Conservation (phyloP, 2,888 invertebrate species). For the Timema podura region DNA sequence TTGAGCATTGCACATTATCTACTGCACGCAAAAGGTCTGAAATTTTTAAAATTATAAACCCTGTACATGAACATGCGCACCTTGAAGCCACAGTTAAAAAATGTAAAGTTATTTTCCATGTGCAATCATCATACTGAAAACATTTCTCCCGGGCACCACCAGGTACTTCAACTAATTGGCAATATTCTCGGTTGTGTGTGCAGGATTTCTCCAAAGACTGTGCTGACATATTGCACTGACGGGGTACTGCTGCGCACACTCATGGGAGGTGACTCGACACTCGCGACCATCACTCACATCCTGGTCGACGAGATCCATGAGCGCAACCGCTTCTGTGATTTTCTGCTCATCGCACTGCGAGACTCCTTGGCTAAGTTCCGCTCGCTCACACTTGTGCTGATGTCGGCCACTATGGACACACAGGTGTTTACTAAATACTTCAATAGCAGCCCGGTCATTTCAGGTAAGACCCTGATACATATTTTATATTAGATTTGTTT, state of each 20-base stretch:
- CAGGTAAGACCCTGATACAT: conserved; percentile 39
- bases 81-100: too few relatives aligned
- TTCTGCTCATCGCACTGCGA: conserved; percentile 78
- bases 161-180: too few relatives aligned
- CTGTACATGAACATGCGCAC: too few relatives aligned
- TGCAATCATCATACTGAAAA: too few relatives aligned
- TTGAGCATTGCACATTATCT: too few relatives aligned
- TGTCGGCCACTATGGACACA: conserved; percentile 93
- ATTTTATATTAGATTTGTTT: conserved; percentile 13
- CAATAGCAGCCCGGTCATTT: conserved; percentile 68
- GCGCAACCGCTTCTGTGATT: conserved; percentile 79
- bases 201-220: conserved; percentile 71
- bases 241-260: conserved; percentile 84
- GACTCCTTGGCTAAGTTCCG: conserved; percentile 67
- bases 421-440: conserved; percentile 81
- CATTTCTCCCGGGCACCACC: too few relatives aligned
- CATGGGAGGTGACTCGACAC: conserved; percentile 70
- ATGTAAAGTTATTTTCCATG: too few relatives aligned
- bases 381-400: conserved; percentile 77
- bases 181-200: conserved; percentile 21
- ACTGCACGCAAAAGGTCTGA: too few relatives aligned
- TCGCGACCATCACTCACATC: conserved; percentile 76
- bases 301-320: conserved; percentile 96
- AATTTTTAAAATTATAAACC: too few relatives aligned
- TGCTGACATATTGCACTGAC: conserved; percentile 87